These are phyloP conservation scores for Cephalopterus ornatus DNA, from an alignment of 2,113 vertebrate genomes.

Conservation along the genomic window DNA sequence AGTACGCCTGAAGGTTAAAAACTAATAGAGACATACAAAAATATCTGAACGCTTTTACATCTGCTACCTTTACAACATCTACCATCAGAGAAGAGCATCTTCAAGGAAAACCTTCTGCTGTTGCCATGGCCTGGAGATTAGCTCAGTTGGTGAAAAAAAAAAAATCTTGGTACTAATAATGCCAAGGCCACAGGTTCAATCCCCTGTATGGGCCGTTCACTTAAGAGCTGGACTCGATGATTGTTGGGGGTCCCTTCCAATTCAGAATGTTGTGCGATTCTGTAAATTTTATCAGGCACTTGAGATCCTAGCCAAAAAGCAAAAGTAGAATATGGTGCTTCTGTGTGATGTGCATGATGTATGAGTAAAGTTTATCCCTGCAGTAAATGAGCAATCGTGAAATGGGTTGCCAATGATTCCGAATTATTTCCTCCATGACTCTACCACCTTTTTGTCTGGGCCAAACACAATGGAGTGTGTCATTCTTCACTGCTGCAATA, in stretches of 20 bases:
- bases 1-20: not conserved
- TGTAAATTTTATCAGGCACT: not conserved
- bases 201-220: not conserved
- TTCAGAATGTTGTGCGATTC: not conserved
- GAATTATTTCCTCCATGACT: not conserved
- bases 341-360: not conserved
- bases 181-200: not conserved
- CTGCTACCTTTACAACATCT: not conserved
- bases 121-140: not conserved
- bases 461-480: not conserved
- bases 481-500: not conserved
- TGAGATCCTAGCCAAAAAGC: not conserved
- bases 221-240: not conserved
- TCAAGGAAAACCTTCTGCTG: not conserved
- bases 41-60: not conserved
- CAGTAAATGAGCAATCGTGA: not conserved
- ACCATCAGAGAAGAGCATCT: not conserved
- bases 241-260: not conserved
- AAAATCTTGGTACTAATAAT: not conserved
- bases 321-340: not conserved
- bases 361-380: not conserved
- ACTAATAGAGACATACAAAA: not conserved
- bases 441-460: not conserved
- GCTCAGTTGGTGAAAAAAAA: not conserved
- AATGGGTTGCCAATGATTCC: not conserved